Base-by-base conservation (phyloP, 2,113 vertebrate genomes). In the Dasyornis broadbenti region DNA sequence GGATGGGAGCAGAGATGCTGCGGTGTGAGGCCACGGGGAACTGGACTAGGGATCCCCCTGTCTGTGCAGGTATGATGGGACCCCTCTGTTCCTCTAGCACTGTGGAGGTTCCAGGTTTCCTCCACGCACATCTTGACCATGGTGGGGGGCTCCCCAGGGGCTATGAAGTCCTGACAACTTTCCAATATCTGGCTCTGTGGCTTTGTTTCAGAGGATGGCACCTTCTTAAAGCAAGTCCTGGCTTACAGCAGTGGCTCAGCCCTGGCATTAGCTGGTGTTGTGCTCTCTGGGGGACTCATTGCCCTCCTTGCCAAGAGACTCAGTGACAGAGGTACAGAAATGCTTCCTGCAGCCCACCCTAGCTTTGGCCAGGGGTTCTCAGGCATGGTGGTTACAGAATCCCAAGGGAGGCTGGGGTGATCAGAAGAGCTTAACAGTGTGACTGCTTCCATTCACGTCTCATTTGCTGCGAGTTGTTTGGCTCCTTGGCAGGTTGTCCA, bases 41-140 rank as follows among this genome's bases (percentile, higher is more conserved):
- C 72, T 98, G 98, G 98, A 98, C 94, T 40, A 95, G 95, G 21
- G 82, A 40, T 22, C 57, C 87, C 27, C 98, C 98, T 11, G 79
- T 27, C 30, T 99, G 98, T 96, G 95, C 98, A 98, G 98, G 98
- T 98, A 91, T 16, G 0, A 33, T 15, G 18, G 37, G 40, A 65
- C 8, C 11, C 28, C 11, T 7, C 13, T 1, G 12, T 24, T 75
- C 44, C 60, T 33, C 56, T 15, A 45, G 45, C 52, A 26, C 24
- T 45, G 11, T 2, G 6, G 18, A 3, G 23, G 4, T 15, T 52
- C 33, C 50, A 75, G 56, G 60, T 66, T 71, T 57, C 40, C n/a
- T 56, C 12, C 33, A 66, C 28, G 28, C 60, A 59, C 47, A 9
- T 17, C 39, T 30, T n/a, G 15, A 65, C 24, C 1, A 2, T 10